A percentile compares a stretch with the other conserved stretches of the same genome.
Conservation (phyloP, 1,140 invertebrate genomes). For the Temnothorax curvispinosus region DNA sequence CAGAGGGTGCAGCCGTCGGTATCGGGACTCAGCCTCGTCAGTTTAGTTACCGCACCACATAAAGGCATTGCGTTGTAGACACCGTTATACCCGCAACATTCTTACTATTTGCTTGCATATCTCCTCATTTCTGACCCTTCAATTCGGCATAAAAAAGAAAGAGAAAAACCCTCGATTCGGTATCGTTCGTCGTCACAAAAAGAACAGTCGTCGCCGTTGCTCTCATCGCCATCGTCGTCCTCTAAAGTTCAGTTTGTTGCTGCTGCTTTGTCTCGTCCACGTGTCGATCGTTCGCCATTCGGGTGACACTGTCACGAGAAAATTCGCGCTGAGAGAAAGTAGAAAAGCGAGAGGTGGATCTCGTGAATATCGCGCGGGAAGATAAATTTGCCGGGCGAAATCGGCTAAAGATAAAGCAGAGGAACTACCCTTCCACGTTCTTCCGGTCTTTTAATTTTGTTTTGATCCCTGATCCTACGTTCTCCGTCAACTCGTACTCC, state of each 20-base stretch:
- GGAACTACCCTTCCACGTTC: slow-evolving; percentile 7
- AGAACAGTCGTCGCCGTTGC: slow-evolving; percentile 27
- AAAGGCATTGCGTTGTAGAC: slow-evolving; percentile 86
- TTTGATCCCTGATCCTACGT: slow-evolving; percentile 2
- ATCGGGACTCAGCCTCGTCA: slow-evolving; percentile 78
- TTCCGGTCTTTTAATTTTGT: slow-evolving; percentile 60
- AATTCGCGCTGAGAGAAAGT: not conserved
- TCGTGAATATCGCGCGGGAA: not conserved
- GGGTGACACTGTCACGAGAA: slow-evolving; percentile 11
- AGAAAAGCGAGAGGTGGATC: not conserved
- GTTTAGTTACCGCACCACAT: slow-evolving; percentile 87
- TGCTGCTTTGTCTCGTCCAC: slow-evolving; percentile 53
- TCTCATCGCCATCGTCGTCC: not conserved
- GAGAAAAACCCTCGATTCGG: slow-evolving; percentile 57
- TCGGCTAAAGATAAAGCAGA: slow-evolving; percentile 22
- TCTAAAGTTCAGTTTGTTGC: slow-evolving; percentile 25
- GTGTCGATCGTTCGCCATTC: slow-evolving; percentile 8
- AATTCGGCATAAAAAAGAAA: slow-evolving; percentile 54
- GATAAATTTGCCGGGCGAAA: slow-evolving; percentile 5
- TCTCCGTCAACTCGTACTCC: slow-evolving; percentile 16
- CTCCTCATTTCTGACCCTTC: slow-evolving; percentile 70
- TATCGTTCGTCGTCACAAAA: slow-evolving; percentile 58
- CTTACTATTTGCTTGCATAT: slow-evolving; percentile 83
- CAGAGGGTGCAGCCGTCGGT: slow-evolving; percentile 80
- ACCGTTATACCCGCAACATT: slow-evolving; percentile 85